These are phyloP conservation scores for Phaethon lepturus DNA, from an alignment of 2,113 vertebrate genomes.

Conservation along the genomic window DNA sequence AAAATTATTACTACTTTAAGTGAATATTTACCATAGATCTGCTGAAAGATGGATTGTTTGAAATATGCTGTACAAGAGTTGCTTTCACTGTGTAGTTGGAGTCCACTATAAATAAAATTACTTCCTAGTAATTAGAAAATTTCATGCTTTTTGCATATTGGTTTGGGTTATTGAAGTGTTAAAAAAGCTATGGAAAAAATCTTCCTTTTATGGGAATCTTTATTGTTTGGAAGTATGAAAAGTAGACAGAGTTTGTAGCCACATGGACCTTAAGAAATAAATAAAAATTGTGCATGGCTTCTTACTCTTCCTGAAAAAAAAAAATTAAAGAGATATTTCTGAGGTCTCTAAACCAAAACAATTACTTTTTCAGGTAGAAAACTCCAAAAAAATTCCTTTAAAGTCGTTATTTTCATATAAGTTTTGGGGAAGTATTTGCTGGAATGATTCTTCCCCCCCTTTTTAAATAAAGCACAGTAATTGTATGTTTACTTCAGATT, in stretches of 20 bases:
- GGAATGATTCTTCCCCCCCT: rapidly evolving
- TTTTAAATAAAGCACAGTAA: background rate
- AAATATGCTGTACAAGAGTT: background rate
- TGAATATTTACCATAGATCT: background rate
- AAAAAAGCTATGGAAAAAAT: background rate
- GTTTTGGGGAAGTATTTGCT: background rate
- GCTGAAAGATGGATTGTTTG: background rate
- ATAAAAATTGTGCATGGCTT: background rate
- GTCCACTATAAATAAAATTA: background rate
- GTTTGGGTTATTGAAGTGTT: background rate
- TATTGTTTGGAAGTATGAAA: background rate
- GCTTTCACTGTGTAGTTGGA: background rate
- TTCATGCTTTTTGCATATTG: background rate
- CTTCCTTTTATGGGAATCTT: background rate
- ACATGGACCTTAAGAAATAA: background rate
- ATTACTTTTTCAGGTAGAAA: background rate
- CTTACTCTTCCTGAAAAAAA: rapidly evolving
- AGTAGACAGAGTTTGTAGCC: background rate
- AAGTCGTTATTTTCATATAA: background rate
- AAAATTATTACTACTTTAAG: background rate
- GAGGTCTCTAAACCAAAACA: background rate
- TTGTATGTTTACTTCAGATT: background rate
- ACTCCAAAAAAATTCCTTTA: background rate
- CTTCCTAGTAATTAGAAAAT: background rate
- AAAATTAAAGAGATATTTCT: rapidly evolving